These are phyloP conservation scores for Podilymbus podiceps DNA, from an alignment of 2,113 vertebrate species.

Conservation along the genomic window DNA sequence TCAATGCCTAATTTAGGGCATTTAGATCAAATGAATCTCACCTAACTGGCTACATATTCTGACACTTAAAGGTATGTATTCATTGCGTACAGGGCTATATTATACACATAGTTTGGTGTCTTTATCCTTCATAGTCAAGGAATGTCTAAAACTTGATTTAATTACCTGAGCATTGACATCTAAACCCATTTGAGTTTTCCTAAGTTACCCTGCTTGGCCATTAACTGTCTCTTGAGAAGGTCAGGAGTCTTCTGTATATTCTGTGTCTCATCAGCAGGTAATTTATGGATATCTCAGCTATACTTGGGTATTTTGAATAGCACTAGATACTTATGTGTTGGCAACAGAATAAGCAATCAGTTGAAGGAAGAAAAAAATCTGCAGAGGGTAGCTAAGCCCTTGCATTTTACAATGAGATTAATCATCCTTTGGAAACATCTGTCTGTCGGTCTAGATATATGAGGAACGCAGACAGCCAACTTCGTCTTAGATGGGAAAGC, in stretches of 20 bases:
- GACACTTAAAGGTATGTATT: rapidly evolving
- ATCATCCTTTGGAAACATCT: neutral
- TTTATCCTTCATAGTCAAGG: neutral
- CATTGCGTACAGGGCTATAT: neutral
- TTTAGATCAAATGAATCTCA: neutral
- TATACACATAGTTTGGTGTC: neutral
- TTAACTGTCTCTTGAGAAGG: neutral
- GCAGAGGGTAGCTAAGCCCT: neutral
- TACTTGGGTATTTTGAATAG: neutral
- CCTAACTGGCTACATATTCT: neutral
- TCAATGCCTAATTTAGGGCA: neutral
- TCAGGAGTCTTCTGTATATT: neutral
- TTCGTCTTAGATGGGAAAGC: neutral
- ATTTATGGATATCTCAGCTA: neutral
- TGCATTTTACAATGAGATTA: neutral
- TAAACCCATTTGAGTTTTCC: neutral
- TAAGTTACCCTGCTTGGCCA: neutral
- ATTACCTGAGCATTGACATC: neutral
- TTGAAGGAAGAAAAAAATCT: neutral
- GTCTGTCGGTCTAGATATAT: neutral
- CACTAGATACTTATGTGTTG: neutral
- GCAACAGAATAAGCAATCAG: neutral
- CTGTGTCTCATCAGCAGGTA: neutral
- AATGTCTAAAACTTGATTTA: neutral
- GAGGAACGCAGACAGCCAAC: neutral